Evolutionary conservation across 2,113 vertebrate species (phyloP).

Genomic region (Microtus montanus): DNA sequence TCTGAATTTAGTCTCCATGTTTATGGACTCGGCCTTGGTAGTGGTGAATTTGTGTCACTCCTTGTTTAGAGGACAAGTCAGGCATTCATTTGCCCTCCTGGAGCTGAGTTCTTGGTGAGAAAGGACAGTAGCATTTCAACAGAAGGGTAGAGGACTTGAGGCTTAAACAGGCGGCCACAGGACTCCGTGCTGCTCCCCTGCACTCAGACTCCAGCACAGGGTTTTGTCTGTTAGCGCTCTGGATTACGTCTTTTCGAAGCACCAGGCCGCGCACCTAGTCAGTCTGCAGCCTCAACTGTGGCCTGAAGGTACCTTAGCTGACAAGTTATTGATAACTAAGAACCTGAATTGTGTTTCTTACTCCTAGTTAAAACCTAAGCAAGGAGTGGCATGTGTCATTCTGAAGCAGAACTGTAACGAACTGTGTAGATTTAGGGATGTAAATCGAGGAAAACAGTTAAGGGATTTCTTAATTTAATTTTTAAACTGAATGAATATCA

Average conservation of each 20-base stretch:
- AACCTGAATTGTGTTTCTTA: conserved; percentile 70
- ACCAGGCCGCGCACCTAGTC: conserved; percentile 48
- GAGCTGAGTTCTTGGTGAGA: conserved; percentile 61
- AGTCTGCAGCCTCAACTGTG: conserved; percentile 66
- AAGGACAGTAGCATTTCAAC: not conserved
- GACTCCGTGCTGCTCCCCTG: conserved; percentile 50
- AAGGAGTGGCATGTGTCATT: conserved; percentile 59
- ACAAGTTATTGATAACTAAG: conserved; percentile 54
- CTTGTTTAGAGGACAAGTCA: conserved; percentile 53
- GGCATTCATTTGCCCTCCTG: conserved; percentile 40
- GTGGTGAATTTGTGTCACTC: conserved; percentile 49
- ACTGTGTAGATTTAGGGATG: conserved; percentile 67
- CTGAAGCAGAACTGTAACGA: conserved; percentile 68
- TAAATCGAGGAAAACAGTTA: conserved; percentile 72
- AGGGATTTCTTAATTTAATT: conserved; percentile 71
- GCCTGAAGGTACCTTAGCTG: conserved; percentile 58
- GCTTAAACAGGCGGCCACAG: not conserved
- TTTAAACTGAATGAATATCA: conserved; percentile 45
- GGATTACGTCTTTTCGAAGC: conserved; percentile 36
- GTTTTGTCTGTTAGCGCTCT: conserved; percentile 59
- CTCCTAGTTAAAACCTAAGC: conserved; percentile 70
- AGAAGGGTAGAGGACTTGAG: conserved; percentile 35
- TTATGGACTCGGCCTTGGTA: not conserved
- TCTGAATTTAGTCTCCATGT: conserved; percentile 12
- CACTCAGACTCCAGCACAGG: conserved; percentile 36